phyloP scores from a whole-genome alignment of 2,888 invertebrate species.

The Sphecodes monilicornis region DNA sequence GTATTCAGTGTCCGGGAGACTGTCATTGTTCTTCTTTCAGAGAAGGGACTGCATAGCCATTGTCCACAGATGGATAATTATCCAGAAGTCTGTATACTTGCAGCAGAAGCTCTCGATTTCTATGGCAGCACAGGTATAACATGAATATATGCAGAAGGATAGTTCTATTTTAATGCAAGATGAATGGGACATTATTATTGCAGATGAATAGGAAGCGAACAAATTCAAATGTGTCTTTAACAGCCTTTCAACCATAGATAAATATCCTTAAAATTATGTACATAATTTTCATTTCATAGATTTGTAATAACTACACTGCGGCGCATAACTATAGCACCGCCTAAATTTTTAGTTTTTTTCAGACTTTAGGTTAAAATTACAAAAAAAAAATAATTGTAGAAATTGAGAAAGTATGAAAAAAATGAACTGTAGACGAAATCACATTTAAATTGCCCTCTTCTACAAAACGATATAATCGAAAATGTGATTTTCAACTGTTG shows the following conservation, averaged over 20 bases:
- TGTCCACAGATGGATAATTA: background rate
- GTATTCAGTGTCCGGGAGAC: background rate
- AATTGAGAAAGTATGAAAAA: too few species aligned
- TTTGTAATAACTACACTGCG: background rate
- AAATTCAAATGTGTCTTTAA: background rate
- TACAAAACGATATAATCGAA: too few species aligned
- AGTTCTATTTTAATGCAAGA: background rate
- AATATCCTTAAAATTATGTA: background rate
- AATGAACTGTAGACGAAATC: too few species aligned
- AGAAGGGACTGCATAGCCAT: background rate
- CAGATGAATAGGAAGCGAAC: background rate
- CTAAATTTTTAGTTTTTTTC: too few species aligned
- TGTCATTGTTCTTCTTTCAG: background rate
- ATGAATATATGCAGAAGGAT: background rate
- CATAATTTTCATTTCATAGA: background rate
- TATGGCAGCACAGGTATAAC: background rate
- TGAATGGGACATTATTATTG: background rate
- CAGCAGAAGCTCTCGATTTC: background rate
- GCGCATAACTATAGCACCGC: too few species aligned
- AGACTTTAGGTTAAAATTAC: too few species aligned
- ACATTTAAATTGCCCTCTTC: too few species aligned
- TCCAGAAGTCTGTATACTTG: background rate
- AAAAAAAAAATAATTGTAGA: too few species aligned
- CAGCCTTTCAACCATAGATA: background rate
- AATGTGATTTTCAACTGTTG: too few species aligned